Evolutionary conservation across 2,113 vertebrate genomes (phyloP).

Genomic region (Periophthalmodon schlosseri): DNA sequence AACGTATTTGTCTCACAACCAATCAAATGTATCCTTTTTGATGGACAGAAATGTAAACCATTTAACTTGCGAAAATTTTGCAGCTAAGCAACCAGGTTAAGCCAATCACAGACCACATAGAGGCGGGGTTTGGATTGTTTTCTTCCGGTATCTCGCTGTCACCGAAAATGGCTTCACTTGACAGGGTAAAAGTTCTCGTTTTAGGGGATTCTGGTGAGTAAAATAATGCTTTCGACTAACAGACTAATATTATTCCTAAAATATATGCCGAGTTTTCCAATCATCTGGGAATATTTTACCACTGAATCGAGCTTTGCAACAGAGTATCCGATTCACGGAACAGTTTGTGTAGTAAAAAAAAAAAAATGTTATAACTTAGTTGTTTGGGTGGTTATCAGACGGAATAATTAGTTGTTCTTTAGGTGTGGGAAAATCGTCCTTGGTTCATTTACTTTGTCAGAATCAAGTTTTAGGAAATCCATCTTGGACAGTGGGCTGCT

Average conservation of each 20-base stretch:
- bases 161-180: constrained; percentile 88
- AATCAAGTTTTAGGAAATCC: constrained; percentile 96
- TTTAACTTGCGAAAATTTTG: not conserved
- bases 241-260: not conserved
- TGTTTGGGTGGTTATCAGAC: not conserved
- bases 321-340: too few species aligned
- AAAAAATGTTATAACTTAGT: not conserved
- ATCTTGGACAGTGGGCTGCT: constrained; percentile 98
- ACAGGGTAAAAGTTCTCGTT: constrained; percentile 94
- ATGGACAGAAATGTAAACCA: constrained; percentile 2
- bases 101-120: constrained; percentile 15
- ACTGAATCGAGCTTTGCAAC: too few species aligned
- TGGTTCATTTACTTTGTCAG: constrained; percentile 94
- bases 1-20: not conserved
- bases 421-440: constrained; percentile 97
- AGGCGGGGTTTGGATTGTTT: constrained; percentile 25
- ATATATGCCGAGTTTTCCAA: not conserved
- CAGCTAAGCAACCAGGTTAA: fast-evolving
- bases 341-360: not conserved
- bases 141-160: constrained; percentile 44
- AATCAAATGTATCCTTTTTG: constrained; percentile 5
- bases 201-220: constrained; percentile 95
- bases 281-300: not conserved
- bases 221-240: not conserved
- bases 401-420: constrained; percentile 4